Conservation (phyloP, 2,888 invertebrate species). For the Nesidiocoris tenuis region DNA sequence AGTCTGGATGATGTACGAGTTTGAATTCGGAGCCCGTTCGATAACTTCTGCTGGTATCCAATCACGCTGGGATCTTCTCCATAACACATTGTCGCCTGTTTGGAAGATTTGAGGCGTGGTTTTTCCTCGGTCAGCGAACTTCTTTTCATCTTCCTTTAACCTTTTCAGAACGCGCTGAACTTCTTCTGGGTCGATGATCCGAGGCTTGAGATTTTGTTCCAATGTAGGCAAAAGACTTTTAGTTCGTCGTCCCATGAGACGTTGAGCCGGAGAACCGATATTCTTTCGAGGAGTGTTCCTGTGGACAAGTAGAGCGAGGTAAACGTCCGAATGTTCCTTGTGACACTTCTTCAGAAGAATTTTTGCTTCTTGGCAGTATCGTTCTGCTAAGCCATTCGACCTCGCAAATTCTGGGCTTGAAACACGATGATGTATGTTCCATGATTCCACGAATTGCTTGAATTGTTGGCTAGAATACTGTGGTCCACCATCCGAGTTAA, state of each 20-base stretch:
- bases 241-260: conserved; percentile 28
- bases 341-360: conserved; percentile 24
- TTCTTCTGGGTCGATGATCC: conserved; percentile 13
- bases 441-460: conserved; percentile 7
- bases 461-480: conserved; percentile 32
- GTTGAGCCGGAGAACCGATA: conserved; percentile 25
- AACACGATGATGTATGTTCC: conserved; percentile 17
- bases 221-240: conserved; percentile 13
- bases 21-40: too few species aligned
- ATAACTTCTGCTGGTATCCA: too few species aligned
- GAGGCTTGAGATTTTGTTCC: not conserved
- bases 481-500: conserved; percentile 33
- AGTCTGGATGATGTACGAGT: conserved; percentile 25
- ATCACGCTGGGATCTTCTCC: not conserved
- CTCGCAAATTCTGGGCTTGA: conserved; percentile 34
- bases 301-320: conserved; percentile 12
- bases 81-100: conserved; percentile 4
- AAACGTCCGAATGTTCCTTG: conserved; percentile 15
- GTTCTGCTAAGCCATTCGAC: conserved; percentile 25
- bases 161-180: conserved; percentile 4
- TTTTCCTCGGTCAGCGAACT: conserved; percentile 22
- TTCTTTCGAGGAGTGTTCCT: conserved; percentile 16
- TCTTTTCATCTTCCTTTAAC: conserved; percentile 5
- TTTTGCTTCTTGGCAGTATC: conserved; percentile 30
- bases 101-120: not conserved